Base-by-base conservation (phyloP, 1,140 invertebrate species). In the Amphibalanus amphitrite region DNA sequence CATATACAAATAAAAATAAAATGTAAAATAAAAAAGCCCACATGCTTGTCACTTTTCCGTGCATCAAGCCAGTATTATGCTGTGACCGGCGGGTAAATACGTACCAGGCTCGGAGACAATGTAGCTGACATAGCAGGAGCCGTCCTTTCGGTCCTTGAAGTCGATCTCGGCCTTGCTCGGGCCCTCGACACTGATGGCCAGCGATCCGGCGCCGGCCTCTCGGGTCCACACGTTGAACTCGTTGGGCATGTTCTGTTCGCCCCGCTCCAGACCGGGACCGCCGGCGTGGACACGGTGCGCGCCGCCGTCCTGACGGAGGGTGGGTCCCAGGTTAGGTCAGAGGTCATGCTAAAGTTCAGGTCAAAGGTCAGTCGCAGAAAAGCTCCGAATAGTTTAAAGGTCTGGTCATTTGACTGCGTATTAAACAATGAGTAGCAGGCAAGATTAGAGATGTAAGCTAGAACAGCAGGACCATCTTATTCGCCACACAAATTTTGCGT, bases 181-280 rank as follows among this genome's bases (percentile, higher is more conserved):
- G 28, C 96, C 96, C 81, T 98, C 95, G 33, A 98, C 90, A 0
- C 93, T 95, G 70, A 98, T 95, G 29, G 94, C 92, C 47, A 98
- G 82, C 67, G 92, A 91, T 0, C 96, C 96, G 72, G 94, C 93
- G 3, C 96, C 96, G 64, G 95, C 96, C 79, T 98, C 95, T 30
- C 95, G 85, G 0, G 95, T 98, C 92, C 95, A 98, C 1, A 98
- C 93, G 81, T 98, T 98, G 83, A 98, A 98, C 80, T 97, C 93
- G 79, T 92, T 90, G 1, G 87, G 86, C 75, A 89, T 85, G 25
- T 86, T 85, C 75, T 91, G 87, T 73, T 86, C 84, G 67, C 93
- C 93, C 28, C 92, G 85, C 78, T 97, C 92, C 25, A 98, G 81
- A 30, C 96, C 96, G 0, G 88, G 87, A 59, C 95, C 96, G 69